Percentiles rank a stretch among this genome's conserved stretches.
phyloP scores from a whole-genome alignment of 2,797 vertebrate genomes.

The Silurus lanzhouensis region DNA sequence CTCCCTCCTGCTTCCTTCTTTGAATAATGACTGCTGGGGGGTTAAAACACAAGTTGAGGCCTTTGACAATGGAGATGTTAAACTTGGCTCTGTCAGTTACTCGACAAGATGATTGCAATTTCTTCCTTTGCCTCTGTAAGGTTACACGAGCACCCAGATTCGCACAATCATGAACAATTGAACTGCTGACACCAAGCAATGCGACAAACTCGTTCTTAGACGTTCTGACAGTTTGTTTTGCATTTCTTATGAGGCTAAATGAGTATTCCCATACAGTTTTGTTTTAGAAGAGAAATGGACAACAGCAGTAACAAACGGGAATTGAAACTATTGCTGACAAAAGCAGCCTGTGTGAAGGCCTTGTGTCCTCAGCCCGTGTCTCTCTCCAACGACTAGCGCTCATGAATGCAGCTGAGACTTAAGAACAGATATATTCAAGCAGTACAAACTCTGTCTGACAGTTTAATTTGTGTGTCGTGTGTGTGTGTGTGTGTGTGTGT shows the following conservation, averaged over 20 bases:
- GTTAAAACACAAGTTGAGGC: constrained; percentile 30
- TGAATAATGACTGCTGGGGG: constrained; percentile 35
- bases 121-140: not conserved
- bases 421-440: constrained; percentile 67
- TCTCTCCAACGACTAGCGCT: constrained; percentile 67
- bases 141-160: constrained; percentile 21
- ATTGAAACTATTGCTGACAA: constrained; percentile 65
- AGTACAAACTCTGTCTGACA: constrained; percentile 60
- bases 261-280: constrained; percentile 33
- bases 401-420: constrained; percentile 64
- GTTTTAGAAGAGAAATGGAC: constrained; percentile 46
- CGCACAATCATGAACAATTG: constrained; percentile 30
- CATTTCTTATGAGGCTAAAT: constrained; percentile 41
- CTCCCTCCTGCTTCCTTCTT: not conserved
- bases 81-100: constrained; percentile 25
- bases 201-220: constrained; percentile 38
- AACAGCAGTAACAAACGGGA: constrained; percentile 56
- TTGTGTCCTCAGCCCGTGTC: constrained; percentile 58
- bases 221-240: constrained; percentile 43
- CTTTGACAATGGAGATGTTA: constrained; percentile 30
- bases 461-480: constrained; percentile 53
- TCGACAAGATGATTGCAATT: constrained; percentile 21
- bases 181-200: constrained; percentile 43
- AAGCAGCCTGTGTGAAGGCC: constrained; percentile 63
- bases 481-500: constrained; percentile 54